Evolutionary conservation across 2,113 vertebrate species (phyloP).

Genomic region (Pelecanoides urinatrix): DNA sequence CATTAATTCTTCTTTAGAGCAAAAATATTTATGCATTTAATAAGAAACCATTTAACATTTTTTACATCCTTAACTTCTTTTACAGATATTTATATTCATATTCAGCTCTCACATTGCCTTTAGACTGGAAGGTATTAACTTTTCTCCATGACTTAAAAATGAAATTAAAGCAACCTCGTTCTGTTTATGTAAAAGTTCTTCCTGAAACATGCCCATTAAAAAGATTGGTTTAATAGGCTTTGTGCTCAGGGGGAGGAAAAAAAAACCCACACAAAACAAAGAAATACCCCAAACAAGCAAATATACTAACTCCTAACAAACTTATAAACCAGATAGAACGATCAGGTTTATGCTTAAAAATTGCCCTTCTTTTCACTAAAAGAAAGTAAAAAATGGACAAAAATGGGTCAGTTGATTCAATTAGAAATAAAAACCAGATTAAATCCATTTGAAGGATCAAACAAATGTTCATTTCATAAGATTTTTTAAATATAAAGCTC

Average conservation of each 20-base stretch:
- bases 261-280: neutral
- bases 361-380: neutral
- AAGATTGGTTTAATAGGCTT: neutral
- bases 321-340: neutral
- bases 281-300: neutral
- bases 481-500: neutral
- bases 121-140: neutral
- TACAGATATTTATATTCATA: neutral
- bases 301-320: neutral
- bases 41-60: neutral
- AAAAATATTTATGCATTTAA: neutral
- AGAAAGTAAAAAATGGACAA: neutral
- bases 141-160: neutral
- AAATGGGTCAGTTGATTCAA: neutral
- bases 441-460: neutral
- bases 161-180: neutral
- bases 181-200: neutral
- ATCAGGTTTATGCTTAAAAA: neutral
- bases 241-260: neutral
- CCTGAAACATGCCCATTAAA: neutral
- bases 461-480: neutral
- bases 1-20: neutral
- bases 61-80: neutral
- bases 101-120: neutral
- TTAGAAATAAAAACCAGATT: neutral